Percentiles rank a stretch among this genome's conserved stretches.
Conservation (phyloP, 1,140 invertebrate genomes). For the Bacillus rossius region DNA sequence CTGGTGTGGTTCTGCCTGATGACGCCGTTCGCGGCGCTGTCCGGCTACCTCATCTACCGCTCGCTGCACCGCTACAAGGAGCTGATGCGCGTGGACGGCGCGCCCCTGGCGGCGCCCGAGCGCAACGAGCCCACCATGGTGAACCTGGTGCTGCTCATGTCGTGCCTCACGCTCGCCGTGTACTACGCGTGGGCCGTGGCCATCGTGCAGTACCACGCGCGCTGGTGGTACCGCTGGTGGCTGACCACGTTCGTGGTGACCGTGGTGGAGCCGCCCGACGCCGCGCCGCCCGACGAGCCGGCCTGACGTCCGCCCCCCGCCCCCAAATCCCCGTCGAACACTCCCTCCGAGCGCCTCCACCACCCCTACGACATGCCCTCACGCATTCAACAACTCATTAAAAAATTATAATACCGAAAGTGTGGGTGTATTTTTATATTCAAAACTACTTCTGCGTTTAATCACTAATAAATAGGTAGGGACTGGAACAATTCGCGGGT, state of each 20-base stretch:
- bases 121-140: neutral
- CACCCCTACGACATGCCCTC: too few species aligned
- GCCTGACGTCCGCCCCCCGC: too few species aligned
- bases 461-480: too few species aligned
- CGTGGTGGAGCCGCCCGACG: neutral
- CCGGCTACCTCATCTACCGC: neutral
- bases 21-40: neutral
- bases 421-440: too few species aligned
- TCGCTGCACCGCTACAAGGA: neutral
- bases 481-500: too few species aligned
- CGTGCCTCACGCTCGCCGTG: neutral
- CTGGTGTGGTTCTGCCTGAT: slow-evolving; percentile 4
- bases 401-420: too few species aligned
- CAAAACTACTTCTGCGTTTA: too few species aligned
- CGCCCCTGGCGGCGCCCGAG: neutral
- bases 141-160: neutral
- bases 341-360: too few species aligned
- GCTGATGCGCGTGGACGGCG: neutral
- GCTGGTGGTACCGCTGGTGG: neutral
- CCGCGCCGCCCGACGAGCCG: neutral
- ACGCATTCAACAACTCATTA: too few species aligned
- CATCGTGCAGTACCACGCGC: neutral
- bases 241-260: neutral
- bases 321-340: too few species aligned
- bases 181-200: neutral